Evolutionary conservation across 2,113 vertebrate species (phyloP).

Genomic region (Crotalus tigris): DNA sequence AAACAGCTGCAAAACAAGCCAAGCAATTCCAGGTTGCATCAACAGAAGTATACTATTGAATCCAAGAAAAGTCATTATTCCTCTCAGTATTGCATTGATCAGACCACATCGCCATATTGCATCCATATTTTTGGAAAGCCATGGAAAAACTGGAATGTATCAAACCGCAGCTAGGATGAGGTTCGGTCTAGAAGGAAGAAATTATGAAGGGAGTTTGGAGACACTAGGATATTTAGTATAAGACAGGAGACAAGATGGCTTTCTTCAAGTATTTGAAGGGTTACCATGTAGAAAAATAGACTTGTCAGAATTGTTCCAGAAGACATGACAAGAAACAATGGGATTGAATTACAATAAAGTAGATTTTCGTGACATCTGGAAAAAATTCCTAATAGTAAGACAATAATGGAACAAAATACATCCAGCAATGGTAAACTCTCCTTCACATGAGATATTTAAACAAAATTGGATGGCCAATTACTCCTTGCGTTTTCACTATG

Average conservation of each 20-base stretch:
- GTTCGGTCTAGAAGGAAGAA: not conserved
- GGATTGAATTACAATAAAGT: not conserved
- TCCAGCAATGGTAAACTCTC: not conserved
- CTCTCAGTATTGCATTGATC: not conserved
- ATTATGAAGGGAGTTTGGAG: not conserved
- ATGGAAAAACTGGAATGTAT: not conserved
- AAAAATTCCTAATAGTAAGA: not conserved
- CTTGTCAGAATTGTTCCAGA: not conserved
- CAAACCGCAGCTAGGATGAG: not conserved
- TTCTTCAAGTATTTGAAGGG: not conserved
- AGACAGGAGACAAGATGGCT: not conserved
- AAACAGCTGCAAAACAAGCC: not conserved
- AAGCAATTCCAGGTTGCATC: not conserved
- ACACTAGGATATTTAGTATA: not conserved
- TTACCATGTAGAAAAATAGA: not conserved
- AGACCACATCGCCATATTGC: not conserved
- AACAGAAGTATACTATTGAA: not conserved
- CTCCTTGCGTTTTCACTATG: slow-evolving; percentile 91
- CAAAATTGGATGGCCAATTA: slow-evolving; percentile 73
- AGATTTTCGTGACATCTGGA: not conserved
- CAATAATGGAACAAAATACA: not conserved
- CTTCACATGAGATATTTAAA: not conserved
- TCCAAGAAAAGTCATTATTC: not conserved
- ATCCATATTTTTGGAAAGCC: not conserved
- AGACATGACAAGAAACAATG: not conserved